Evolutionary conservation across 2,113 vertebrate genomes (phyloP).

Genomic region (Pachyramphus minor): DNA sequence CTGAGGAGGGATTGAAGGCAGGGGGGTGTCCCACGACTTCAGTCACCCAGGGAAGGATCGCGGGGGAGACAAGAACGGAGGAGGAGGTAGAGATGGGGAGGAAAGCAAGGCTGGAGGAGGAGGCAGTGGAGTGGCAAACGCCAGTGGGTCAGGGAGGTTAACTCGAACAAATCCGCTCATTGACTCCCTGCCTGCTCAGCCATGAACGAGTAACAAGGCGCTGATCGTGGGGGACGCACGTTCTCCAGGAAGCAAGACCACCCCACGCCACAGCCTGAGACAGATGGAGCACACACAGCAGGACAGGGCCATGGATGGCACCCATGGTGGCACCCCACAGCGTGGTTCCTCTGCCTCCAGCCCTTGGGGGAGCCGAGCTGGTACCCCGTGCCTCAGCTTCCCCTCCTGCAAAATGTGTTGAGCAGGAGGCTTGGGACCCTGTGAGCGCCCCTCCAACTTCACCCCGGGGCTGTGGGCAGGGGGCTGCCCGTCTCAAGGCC

Average conservation of each 20-base stretch:
- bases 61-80: background rate
- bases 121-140: background rate
- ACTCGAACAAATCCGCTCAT: slow-evolving; percentile 33
- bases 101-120: background rate
- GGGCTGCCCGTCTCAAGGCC: background rate
- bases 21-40: background rate
- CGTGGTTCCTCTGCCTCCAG: background rate
- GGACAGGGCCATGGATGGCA: fast-evolving
- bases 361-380: fast-evolving
- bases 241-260: fast-evolving
- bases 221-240: fast-evolving
- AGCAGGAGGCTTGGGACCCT: background rate
- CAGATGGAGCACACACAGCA: fast-evolving
- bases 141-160: background rate
- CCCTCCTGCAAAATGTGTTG: background rate
- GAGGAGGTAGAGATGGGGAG: background rate
- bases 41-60: fast-evolving
- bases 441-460: fast-evolving
- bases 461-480: fast-evolving
- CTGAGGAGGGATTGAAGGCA: background rate
- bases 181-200: slow-evolving; percentile 37
- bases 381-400: background rate
- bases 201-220: background rate
- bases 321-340: fast-evolving
- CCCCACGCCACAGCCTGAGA: fast-evolving